Evolutionary conservation across 2,797 vertebrate genomes (phyloP), one percentile per base, ranked within the genome.

Genomic region (Hyperoplus lanceolatus): DNA sequence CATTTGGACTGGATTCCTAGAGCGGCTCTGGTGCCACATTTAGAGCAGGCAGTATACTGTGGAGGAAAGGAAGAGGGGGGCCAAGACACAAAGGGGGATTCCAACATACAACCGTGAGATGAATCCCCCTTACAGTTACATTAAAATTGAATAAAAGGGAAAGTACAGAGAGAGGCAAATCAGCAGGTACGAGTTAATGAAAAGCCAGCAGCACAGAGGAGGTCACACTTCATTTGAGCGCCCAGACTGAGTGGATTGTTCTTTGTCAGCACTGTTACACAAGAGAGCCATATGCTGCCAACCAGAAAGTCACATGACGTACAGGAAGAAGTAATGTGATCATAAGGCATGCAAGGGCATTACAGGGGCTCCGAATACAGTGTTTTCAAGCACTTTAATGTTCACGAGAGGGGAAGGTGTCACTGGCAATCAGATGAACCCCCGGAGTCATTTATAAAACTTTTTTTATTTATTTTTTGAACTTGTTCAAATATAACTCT

Each of bases 1-100:
- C 96, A 96, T 97, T 97, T 95, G 94, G 96, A 96, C 94, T 90
- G 81, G 95, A 95, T 95, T 94, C 93, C 93, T 90, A 87, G 36
- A 93, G 92, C 94, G 82, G 94, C 90, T 91, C 84, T 90, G 90
- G 94, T 94, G 96, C 97, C 97, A 95, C 96, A 95, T 96, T 95
- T 97, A 97, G 97, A 95, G 93, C 85, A 85, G 83, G 87, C 89
- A 84, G 92, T 85, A 86, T 82, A 90, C 71, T 88, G 88, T 90
- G 83, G 79, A 79, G 82, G 66, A 63, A 72, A 82, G 75, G 81
- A 83, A 85, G 79, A 85, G 79, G 65, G 75, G 81, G 66, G 82
- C 56, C 51, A 61, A 93, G 90, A 74, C 72, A 58, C 79, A 16
- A 92, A 96, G 96, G 97, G 96, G 97, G 94, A 92, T 92, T 91